A percentile compares a stretch with the other conserved stretches of the same genome.
Evolutionary conservation across 2,113 vertebrate genomes (phyloP).

Genomic region (Vombatus ursinus): DNA sequence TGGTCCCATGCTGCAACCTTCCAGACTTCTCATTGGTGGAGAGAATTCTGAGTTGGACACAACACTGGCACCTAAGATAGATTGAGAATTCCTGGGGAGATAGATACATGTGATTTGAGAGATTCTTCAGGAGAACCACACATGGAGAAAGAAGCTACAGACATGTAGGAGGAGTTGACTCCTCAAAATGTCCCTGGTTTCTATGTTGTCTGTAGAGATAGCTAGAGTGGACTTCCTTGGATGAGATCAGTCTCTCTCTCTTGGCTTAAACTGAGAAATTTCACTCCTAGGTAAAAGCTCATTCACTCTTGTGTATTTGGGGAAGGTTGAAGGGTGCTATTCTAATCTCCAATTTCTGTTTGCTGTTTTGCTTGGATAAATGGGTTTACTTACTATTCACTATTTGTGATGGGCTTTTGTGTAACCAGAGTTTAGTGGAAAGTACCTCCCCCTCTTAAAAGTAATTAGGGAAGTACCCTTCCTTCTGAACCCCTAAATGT

Average conservation of each 20-base stretch:
- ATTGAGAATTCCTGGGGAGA: background rate
- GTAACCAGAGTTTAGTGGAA: background rate
- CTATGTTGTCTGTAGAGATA: background rate
- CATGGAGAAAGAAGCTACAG: background rate
- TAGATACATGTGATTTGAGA: background rate
- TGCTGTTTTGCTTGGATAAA: background rate
- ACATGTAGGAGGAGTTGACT: background rate
- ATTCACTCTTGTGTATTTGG: background rate
- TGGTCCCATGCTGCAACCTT: background rate
- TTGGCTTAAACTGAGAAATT: background rate
- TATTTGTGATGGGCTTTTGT: background rate
- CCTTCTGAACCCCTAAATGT: background rate
- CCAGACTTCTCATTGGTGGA: background rate
- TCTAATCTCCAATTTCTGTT: background rate
- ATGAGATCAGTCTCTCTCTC: background rate
- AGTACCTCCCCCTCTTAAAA: background rate
- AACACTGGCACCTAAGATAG: background rate
- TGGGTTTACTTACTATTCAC: background rate
- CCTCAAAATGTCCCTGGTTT: background rate
- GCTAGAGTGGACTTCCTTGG: background rate
- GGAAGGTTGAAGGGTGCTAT: background rate
- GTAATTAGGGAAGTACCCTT: background rate
- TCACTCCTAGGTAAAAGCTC: background rate
- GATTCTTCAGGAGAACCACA: background rate
- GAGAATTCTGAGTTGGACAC: background rate